phyloP scores from a whole-genome alignment of 2,113 vertebrate genomes.

The Entomyzon cyanotis region DNA sequence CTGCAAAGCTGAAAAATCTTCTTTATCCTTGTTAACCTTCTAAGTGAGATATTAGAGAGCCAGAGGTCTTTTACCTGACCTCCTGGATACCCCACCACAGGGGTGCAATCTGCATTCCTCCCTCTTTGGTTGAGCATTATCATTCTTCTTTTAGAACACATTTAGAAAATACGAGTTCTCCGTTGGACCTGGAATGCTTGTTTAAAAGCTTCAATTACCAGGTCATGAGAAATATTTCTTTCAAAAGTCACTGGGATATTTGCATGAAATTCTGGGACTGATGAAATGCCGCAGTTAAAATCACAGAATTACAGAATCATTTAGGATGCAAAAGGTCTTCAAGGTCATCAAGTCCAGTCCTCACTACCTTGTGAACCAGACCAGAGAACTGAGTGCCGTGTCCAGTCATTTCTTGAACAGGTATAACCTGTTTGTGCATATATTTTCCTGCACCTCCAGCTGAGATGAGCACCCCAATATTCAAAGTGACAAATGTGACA shows the following conservation, averaged over 20 bases:
- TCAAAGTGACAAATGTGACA: not conserved
- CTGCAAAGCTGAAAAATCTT: not conserved
- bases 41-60: not conserved
- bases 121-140: not conserved
- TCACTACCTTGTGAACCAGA: not conserved
- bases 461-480: not conserved
- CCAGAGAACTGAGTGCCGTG: not conserved
- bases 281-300: not conserved
- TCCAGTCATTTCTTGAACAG: not conserved
- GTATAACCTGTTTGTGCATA: not conserved
- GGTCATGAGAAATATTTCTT: not conserved
- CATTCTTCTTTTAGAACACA: not conserved
- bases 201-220: not conserved
- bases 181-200: not conserved
- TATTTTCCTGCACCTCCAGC: not conserved
- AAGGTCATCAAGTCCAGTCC: not conserved
- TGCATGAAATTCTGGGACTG: not conserved
- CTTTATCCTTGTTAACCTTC: not conserved
- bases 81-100: not conserved
- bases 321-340: not conserved
- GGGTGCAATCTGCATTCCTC: not conserved
- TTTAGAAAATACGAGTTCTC: not conserved
- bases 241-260: not conserved
- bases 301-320: not conserved
- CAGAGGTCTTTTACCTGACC: not conserved